These are phyloP conservation scores for Seira musarum DNA, from an alignment of 2,888 invertebrate genomes.

Conservation along the genomic window DNA sequence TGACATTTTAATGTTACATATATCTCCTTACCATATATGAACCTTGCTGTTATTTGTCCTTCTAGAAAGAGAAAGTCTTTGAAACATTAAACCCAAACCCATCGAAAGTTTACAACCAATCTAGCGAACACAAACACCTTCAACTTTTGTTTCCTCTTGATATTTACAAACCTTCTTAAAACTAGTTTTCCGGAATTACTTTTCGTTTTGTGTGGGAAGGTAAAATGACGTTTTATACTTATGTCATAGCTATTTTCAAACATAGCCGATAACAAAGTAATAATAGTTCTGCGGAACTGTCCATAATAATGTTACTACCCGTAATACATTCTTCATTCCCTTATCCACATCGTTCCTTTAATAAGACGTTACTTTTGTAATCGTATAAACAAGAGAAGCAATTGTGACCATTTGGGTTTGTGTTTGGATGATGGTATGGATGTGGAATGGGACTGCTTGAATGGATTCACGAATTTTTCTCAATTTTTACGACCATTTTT, in stretches of 20 bases:
- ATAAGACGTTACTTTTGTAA: not conserved
- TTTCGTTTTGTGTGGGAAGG: not conserved
- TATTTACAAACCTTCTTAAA: too few relatives aligned
- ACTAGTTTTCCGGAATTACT: not conserved
- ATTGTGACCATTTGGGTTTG: too few relatives aligned
- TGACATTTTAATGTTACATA: too few relatives aligned
- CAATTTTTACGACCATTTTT: slow-evolving; percentile 2
- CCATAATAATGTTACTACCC: not conserved
- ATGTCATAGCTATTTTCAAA: not conserved
- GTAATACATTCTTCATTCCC: not conserved
- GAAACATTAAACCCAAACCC: too few relatives aligned
- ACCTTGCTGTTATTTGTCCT: too few relatives aligned
- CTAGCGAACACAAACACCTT: too few relatives aligned
- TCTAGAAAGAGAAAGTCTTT: too few relatives aligned
- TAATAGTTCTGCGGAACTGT: not conserved
- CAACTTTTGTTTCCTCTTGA: too few relatives aligned
- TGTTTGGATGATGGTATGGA: too few relatives aligned
- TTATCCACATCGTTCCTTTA: not conserved
- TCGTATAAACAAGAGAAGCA: not conserved
- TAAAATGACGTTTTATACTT: not conserved
- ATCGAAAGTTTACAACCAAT: too few relatives aligned
- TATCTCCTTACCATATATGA: too few relatives aligned
- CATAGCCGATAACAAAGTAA: slow-evolving; percentile 11
- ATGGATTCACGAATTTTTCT: not conserved
- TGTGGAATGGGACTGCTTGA: not conserved